Conservation (phyloP, 2,888 invertebrate genomes). For the Zhengitettix transpicula region DNA sequence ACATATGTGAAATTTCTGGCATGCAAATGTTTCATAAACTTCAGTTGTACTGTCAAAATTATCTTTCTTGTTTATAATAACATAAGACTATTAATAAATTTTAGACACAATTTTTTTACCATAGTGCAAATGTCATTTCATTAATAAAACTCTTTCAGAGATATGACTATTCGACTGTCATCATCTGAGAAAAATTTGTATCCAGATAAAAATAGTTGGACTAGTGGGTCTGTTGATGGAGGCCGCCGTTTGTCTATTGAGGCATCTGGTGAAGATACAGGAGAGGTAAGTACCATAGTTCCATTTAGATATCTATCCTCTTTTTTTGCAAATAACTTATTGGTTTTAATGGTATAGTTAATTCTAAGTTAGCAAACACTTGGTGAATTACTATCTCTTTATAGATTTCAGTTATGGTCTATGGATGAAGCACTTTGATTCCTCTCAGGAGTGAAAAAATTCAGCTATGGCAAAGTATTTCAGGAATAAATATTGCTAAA, state of each 20-base stretch:
- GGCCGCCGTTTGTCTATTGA: constrained; percentile 21
- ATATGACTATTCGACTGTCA: constrained; percentile 18
- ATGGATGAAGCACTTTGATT: constrained; percentile 6
- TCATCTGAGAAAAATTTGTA: constrained; percentile 25
- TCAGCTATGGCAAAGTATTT: no score
- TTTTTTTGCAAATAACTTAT: not conserved
- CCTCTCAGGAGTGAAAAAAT: no score
- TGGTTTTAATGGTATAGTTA: not conserved
- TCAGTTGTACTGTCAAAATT: not conserved
- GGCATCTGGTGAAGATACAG: constrained; percentile 32
- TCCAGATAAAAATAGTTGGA: constrained; percentile 14
- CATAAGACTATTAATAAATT: no score
- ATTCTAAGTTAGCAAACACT: not conserved
- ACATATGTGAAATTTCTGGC: not conserved
- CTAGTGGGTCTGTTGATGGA: not conserved
- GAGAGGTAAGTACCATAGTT: constrained; percentile 26
- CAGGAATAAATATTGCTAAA: no score
- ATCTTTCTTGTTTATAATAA: no score
- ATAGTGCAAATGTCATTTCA: no score
- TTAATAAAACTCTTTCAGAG: not conserved
- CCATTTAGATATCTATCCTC: not conserved
- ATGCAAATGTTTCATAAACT: not conserved
- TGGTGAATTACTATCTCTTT: constrained; percentile 1
- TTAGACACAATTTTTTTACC: no score
- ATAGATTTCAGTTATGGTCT: constrained; percentile 12